These are phyloP conservation scores for Helarctos malayanus DNA, from an alignment of 2,797 vertebrate genomes.

Conservation along the genomic window DNA sequence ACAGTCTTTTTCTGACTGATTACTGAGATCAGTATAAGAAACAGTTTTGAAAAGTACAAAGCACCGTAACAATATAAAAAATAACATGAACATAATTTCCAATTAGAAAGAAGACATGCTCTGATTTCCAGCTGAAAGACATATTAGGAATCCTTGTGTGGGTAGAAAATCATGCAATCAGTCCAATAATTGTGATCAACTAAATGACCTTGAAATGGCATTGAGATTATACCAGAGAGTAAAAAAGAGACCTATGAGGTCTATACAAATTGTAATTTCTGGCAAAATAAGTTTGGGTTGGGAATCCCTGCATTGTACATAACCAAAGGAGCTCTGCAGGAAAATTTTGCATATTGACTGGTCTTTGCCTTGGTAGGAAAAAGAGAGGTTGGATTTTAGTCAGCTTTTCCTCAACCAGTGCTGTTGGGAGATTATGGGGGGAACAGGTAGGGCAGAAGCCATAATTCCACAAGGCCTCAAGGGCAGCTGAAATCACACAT, in stretches of 20 bases:
- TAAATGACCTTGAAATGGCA: not conserved
- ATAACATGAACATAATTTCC: conserved; percentile 14
- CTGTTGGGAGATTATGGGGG: not conserved
- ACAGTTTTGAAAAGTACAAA: conserved; percentile 18
- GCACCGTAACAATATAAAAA: conserved; percentile 35
- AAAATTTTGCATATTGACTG: not conserved
- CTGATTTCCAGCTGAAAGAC: not conserved
- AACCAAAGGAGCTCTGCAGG: not conserved
- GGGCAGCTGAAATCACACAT: not conserved
- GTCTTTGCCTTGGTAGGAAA: not conserved
- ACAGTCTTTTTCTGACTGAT: not conserved
- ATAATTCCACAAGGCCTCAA: not conserved
- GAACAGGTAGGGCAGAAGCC: not conserved
- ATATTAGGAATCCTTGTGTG: not conserved
- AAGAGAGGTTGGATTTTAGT: not conserved
- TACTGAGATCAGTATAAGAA: conserved; percentile 17
- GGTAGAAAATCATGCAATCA: not conserved
- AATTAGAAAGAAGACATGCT: conserved; percentile 1
- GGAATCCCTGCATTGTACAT: not conserved
- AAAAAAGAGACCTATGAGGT: not conserved
- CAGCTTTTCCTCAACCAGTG: not conserved
- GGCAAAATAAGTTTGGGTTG: not conserved
- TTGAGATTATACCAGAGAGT: not conserved
- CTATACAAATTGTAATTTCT: not conserved
- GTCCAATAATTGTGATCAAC: not conserved